phyloP scores from a whole-genome alignment of 2,888 invertebrate genomes.

The Habroteleia sp. region DNA sequence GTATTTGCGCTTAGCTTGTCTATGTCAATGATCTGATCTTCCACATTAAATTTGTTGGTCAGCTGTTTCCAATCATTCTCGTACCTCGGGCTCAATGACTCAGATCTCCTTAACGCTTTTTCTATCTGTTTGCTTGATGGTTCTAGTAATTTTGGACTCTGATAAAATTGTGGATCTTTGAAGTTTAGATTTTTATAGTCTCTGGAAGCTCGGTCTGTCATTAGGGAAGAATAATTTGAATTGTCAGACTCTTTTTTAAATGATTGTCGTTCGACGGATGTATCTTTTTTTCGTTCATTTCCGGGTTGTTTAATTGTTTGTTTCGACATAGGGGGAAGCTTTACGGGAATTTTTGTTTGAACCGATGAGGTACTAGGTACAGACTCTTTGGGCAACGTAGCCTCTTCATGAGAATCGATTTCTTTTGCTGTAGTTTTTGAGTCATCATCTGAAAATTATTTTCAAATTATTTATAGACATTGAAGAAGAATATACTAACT shows the following conservation, averaged over 20 bases:
- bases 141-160: constrained; percentile 75
- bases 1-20: constrained; percentile 61
- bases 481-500: too few species aligned
- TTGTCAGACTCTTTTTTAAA: constrained; percentile 66
- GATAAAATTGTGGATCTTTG: constrained; percentile 78
- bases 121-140: constrained; percentile 56
- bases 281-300: constrained; percentile 67
- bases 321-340: constrained; percentile 74
- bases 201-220: constrained; percentile 73
- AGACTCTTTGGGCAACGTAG: constrained; percentile 72
- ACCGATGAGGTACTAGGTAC: constrained; percentile 57
- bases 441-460: constrained; percentile 78
- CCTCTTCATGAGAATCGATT: constrained; percentile 75
- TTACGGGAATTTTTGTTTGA: constrained; percentile 75
- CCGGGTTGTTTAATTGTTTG: constrained; percentile 29
- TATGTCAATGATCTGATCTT: constrained; percentile 79
- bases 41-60: constrained; percentile 74
- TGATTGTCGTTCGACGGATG: constrained; percentile 51
- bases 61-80: constrained; percentile 82
- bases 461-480: too few species aligned
- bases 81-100: constrained; percentile 82
- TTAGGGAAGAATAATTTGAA: constrained; percentile 61
- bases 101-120: constrained; percentile 82
- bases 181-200: constrained; percentile 77
- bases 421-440: constrained; percentile 80